Percentiles rank a stretch among this genome's conserved stretches.
Evolutionary conservation across 2,113 vertebrate species (phyloP).

Genomic region (Heteronetta atricapilla): DNA sequence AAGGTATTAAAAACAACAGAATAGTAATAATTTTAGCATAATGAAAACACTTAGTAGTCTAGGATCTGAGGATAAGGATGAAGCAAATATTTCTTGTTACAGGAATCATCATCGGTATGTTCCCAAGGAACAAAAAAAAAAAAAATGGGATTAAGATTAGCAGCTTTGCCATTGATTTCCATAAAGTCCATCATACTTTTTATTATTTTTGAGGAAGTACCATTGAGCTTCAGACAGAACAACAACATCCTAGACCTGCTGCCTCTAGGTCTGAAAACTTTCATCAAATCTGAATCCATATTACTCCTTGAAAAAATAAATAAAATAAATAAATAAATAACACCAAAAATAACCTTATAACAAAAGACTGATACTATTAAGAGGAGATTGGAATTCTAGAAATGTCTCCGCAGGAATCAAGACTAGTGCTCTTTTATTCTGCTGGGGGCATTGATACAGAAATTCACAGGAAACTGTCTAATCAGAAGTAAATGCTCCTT

Average conservation of each 20-base stretch:
- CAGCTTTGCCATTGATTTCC: neutral
- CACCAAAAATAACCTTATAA: neutral
- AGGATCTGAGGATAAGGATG: neutral
- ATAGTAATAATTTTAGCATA: neutral
- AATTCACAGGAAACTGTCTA: neutral
- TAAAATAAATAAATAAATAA: neutral
- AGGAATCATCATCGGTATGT: neutral
- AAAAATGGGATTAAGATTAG: neutral
- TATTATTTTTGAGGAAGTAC: neutral
- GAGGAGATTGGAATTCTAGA: neutral
- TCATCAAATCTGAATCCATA: neutral
- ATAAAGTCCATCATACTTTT: neutral
- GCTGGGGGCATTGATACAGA: neutral
- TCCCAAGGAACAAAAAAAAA: neutral
- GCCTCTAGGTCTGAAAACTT: neutral
- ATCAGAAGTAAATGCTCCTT: constrained; percentile 28
- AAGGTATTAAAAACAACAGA: neutral
- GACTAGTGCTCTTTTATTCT: neutral
- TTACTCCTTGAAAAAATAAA: neutral
- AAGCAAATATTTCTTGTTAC: neutral
- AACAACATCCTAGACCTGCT: neutral
- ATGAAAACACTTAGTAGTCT: neutral
- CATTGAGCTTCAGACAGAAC: neutral
- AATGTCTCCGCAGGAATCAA: neutral
- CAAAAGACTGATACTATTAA: neutral